phyloP scores from a whole-genome alignment of 2,888 invertebrate species.

The Pollenia griseotomentosa region DNA sequence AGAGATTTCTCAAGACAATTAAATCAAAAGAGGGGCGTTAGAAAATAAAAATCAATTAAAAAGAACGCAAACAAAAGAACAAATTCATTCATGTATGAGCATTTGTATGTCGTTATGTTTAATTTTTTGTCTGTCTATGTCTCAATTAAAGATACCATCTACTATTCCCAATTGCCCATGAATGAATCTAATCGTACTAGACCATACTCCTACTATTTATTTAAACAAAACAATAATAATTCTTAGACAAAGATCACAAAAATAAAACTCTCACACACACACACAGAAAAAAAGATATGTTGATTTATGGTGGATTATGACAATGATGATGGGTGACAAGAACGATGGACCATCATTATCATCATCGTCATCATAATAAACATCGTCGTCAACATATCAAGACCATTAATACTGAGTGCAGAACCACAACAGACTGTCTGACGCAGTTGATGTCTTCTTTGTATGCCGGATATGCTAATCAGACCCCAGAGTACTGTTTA shows the following conservation, averaged over 20 bases:
- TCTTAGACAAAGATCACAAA: conserved; percentile 66
- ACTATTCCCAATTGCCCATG: conserved; percentile 5
- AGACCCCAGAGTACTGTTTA: conserved; percentile 63
- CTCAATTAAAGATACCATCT: conserved; percentile 60
- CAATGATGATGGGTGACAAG: conserved; percentile 70
- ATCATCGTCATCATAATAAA: not conserved
- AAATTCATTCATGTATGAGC: conserved; percentile 1
- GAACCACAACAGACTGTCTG: conserved; percentile 64
- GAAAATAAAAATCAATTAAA: conserved; percentile 52
- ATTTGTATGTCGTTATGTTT: not conserved
- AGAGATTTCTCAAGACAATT: conserved; percentile 69
- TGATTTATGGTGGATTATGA: conserved; percentile 70
- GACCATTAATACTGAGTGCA: conserved; percentile 8
- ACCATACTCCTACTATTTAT: conserved; percentile 51
- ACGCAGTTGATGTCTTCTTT: conserved; percentile 72
- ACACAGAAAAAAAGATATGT: conserved; percentile 64
- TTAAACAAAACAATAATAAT: conserved; percentile 54
- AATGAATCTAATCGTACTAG: conserved; percentile 17
- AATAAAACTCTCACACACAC: conserved; percentile 10
- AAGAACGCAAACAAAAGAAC: conserved; percentile 34
- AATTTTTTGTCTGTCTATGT: conserved; percentile 39
- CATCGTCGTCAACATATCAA: not conserved
- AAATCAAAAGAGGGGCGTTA: conserved; percentile 63
- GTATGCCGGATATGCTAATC: conserved; percentile 73
- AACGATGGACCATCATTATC: conserved; percentile 66